Evolutionary conservation across 2,113 vertebrate genomes (phyloP), one percentile per base, ranked within the genome.

Genomic region (Rhinolophus sinicus): DNA sequence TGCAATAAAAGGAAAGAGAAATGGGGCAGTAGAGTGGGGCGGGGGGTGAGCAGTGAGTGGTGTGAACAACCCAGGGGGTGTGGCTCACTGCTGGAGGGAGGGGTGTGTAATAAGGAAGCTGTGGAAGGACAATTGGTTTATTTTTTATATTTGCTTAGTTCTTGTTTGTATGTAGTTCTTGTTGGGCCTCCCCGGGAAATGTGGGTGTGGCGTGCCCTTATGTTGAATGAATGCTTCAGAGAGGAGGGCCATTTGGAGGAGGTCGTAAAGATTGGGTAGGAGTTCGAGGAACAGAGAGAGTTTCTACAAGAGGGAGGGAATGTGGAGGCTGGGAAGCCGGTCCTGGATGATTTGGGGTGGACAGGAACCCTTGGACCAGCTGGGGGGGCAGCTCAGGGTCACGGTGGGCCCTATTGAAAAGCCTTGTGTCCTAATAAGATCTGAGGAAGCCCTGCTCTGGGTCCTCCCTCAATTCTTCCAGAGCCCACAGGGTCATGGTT

Each of bases 401-500:
- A 24, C 5, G 1, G 26, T 2, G n/a, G 28, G 40, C 10, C 72
- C 10, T 18, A 19, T 33, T 35, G 83, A 30, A 75, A 40, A 54
- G n/a, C 44, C 76, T 16, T n/a, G 76, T 3, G 1, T 60, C 50
- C 87, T 65, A 1, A 11, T 9, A 5, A 35, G 30, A 26, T 33
- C 62, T 18, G 40, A 26, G 52, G 88, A 44, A 44, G 47, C 40
- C 3, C 33, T 2, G 0, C 64, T n/a, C 52, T 5, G 26, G 33
- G 6, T 10, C 38, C n/a, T 35, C 30, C 6, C 22, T 8, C 1
- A 9, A 44, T 56, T 26, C 44, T 10, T 44, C n/a, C 21, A 11
- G 65, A 7, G 67, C 44, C 16, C 5, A 1, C 4, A 15, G 64
- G 16, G 8, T 26, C 30, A 0, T 5, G 47, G 47, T 11, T 47